These are phyloP conservation scores for Gryllus longicercus DNA, from an alignment of 2,888 invertebrate genomes.

Conservation along the genomic window DNA sequence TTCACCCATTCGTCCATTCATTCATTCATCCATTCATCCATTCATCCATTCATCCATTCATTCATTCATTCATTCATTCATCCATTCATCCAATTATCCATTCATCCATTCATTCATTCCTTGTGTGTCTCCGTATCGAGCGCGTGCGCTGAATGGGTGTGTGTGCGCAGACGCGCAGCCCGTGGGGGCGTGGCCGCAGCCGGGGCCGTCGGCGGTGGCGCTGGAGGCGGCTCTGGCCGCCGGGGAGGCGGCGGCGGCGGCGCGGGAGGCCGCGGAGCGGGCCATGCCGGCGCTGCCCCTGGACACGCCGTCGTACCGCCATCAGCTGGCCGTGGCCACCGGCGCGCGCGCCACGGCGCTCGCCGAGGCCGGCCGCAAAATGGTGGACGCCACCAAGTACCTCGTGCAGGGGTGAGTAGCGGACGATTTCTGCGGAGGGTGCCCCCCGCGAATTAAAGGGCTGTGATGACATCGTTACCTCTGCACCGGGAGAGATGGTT, in stretches of 20 bases:
- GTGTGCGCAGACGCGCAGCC: neutral
- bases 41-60: too few species aligned
- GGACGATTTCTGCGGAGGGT: neutral
- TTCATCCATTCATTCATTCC: too few species aligned
- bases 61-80: too few species aligned
- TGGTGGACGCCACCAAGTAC: constrained; percentile 64
- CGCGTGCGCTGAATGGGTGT: neutral
- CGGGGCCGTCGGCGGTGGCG: constrained; percentile 44
- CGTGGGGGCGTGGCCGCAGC: constrained; percentile 27
- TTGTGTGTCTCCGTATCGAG: too few species aligned
- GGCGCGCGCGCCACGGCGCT: constrained; percentile 58
- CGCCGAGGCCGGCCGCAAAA: constrained; percentile 63
- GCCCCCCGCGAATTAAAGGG: constrained; percentile 4
- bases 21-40: too few species aligned
- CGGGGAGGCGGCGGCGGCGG: constrained; percentile 57
- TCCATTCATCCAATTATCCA: too few species aligned
- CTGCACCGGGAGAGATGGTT: too few species aligned
- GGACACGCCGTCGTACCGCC: constrained; percentile 48
- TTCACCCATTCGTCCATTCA: too few species aligned
- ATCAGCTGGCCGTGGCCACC: constrained; percentile 67
- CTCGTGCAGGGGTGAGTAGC: constrained; percentile 53
- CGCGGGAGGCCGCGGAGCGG: constrained; percentile 56
- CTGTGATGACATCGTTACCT: too few species aligned
- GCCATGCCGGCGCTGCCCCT: constrained; percentile 34
- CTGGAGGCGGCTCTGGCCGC: constrained; percentile 53